A percentile compares a stretch with the other conserved stretches of the same genome.
phyloP scores from a whole-genome alignment of 2,888 invertebrate genomes.

The Allophyes oxyacanthae region DNA sequence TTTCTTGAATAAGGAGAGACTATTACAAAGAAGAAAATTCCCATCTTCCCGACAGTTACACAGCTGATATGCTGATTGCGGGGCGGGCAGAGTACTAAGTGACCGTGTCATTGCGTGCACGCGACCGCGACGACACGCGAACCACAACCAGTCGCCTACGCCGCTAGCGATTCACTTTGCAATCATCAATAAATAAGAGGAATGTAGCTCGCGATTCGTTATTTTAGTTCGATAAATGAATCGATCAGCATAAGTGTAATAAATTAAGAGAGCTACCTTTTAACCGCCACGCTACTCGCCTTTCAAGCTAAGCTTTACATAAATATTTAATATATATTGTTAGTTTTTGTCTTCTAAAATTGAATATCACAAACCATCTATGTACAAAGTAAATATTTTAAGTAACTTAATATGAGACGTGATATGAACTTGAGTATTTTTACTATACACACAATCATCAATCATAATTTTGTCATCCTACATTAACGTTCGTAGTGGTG shows the following conservation, averaged over 20 bases:
- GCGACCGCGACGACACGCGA: conserved; percentile 42
- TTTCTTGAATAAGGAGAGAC: neutral
- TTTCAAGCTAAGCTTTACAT: conserved; percentile 42
- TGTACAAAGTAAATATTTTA: conserved; percentile 25
- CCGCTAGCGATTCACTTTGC: conserved; percentile 6
- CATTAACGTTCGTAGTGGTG: conserved; percentile 17
- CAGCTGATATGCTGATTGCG: conserved; percentile 22
- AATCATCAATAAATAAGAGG: conserved; percentile 1
- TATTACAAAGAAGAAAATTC: conserved; percentile 2
- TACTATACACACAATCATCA: conserved; percentile 5
- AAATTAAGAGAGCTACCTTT: conserved; percentile 15
- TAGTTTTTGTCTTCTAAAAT: conserved; percentile 46
- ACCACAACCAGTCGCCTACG: conserved; percentile 2
- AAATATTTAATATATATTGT: conserved; percentile 39
- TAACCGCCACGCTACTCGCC: conserved; percentile 25
- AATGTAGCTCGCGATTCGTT: conserved; percentile 15
- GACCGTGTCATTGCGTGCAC: conserved; percentile 38
- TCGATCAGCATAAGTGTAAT: conserved; percentile 6
- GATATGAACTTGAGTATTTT: conserved; percentile 48
- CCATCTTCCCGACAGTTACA: conserved; percentile 3
- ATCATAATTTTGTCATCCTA: neutral
- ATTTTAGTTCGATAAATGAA: conserved; percentile 16
- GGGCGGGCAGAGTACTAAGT: conserved; percentile 15
- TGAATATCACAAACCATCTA: conserved; percentile 49
- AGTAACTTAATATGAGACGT: conserved; percentile 23